Evolutionary conservation across 2,888 invertebrate species (phyloP), one percentile per base, ranked within the genome.

Genomic region (Scaptodrosophila latifasciaeformis): DNA sequence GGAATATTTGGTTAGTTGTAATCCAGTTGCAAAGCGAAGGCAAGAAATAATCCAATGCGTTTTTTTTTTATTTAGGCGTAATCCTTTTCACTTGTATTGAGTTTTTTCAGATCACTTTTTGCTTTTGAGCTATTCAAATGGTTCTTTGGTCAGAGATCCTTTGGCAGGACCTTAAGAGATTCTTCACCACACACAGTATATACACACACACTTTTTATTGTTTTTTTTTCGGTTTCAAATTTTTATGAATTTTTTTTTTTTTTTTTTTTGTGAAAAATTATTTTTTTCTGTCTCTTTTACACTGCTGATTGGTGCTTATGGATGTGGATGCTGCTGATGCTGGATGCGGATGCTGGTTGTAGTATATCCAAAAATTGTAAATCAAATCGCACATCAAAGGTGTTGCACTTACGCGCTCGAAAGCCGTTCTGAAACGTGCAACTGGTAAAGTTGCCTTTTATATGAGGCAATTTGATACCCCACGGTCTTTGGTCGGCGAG

Each of bases 381-480:
- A 61, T 69, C 64, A 81, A 74, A 67, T 76, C 79, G 76, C 82
- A 84, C 83, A 84, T 76, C 81, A 80, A 74, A 82, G 77, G 85
- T 88, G 88, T 84, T 87, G 86, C 88, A 95, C 95, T 95, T 94
- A 95, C 95, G 86, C 87, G 94, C 94, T 95, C 92, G 92, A 93
- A 93, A 95, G 95, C 95, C 94, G 95, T 94, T 95, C 95, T 96
- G 95, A 93, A 92, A 92, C 91, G 91, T 90, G 89, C 90, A 90
- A 90, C 89, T 90, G 89, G 88, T 89, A 83, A 81, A 79, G 82
- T 86, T 84, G 84, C 86, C 86, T 87, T 87, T 86, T 87, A 87
- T 87, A 87, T 84, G 84, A 74, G 84, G 87, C 86, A 87, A 87
- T 82, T 86, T 86, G 86, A 86, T 84, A 86, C 86, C 79, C 79